Evolutionary conservation across 2,888 invertebrate species (phyloP).

Genomic region (Cabera pusaria): DNA sequence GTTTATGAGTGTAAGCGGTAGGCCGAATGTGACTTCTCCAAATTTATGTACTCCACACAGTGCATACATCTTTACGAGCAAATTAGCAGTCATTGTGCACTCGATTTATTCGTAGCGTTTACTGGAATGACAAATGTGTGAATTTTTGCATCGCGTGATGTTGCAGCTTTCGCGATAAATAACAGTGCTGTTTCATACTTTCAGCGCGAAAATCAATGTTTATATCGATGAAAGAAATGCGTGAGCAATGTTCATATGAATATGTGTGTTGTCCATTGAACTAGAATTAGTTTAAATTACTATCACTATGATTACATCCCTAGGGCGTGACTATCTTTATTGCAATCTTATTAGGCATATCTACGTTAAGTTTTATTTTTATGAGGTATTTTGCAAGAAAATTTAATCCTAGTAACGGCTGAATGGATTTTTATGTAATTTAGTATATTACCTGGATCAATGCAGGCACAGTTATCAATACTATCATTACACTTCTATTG

Average conservation of each 20-base stretch:
- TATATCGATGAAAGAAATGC: conserved; percentile 5
- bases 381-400: too few relatives aligned
- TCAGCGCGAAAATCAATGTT: conserved; percentile 10
- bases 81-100: conserved; percentile 81
- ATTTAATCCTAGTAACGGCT: too few relatives aligned
- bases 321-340: too few relatives aligned
- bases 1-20: conserved; percentile 81
- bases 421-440: too few relatives aligned
- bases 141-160: conserved; percentile 51
- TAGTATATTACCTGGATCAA: too few relatives aligned
- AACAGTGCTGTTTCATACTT: conserved; percentile 22
- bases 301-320: too few relatives aligned
- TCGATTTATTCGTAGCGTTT: conserved; percentile 70
- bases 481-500: too few relatives aligned
- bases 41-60: conserved; percentile 73
- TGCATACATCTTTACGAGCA: conserved; percentile 81
- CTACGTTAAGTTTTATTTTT: too few relatives aligned
- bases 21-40: conserved; percentile 74
- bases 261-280: too few relatives aligned
- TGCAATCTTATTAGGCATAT: too few relatives aligned
- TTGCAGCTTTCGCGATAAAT: conserved; percentile 25
- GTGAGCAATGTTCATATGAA: conserved; percentile 6
- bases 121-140: conserved; percentile 71
- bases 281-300: too few relatives aligned
- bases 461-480: too few relatives aligned